phyloP scores from a whole-genome alignment of 2,888 invertebrate species.

The Brenthis hecate region DNA sequence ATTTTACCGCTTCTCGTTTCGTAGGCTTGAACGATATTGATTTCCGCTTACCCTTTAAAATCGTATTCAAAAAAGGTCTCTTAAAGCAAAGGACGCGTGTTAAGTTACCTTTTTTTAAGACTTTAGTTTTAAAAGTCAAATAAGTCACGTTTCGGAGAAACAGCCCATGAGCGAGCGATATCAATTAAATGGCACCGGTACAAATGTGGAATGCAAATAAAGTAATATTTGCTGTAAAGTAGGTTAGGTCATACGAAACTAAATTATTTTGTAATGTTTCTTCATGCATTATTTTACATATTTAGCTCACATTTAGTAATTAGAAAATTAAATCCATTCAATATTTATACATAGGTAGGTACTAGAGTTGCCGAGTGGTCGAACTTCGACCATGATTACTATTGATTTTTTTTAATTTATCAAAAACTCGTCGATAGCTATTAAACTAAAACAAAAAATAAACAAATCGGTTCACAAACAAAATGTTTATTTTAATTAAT shows the following conservation, averaged over 20 bases:
- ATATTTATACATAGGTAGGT: too few relatives aligned
- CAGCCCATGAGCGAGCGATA: conserved; percentile 42
- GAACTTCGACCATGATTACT: too few relatives aligned
- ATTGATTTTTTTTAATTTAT: too few relatives aligned
- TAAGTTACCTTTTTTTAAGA: conserved; percentile 38
- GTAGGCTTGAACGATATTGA: conserved; percentile 31
- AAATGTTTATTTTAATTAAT: too few relatives aligned
- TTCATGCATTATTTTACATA: background rate
- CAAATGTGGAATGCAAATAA: conserved; percentile 60
- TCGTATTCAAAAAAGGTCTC: conserved; percentile 31
- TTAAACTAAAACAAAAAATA: too few relatives aligned
- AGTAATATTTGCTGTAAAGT: conserved; percentile 44
- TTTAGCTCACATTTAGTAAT: background rate
- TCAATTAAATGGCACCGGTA: conserved; percentile 53
- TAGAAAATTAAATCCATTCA: background rate
- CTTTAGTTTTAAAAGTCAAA: conserved; percentile 36
- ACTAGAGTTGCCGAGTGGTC: too few relatives aligned
- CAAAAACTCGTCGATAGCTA: too few relatives aligned
- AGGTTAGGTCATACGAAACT: conserved; percentile 31
- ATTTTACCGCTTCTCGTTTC: conserved; percentile 11
- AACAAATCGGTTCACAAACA: too few relatives aligned
- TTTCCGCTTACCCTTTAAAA: conserved; percentile 37
- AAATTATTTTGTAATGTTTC: conserved; percentile 3
- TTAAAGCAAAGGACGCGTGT: conserved; percentile 36
- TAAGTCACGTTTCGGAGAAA: conserved; percentile 40